Percentiles rank a stretch among this genome's conserved stretches.
Evolutionary conservation across 2,888 invertebrate genomes (phyloP).

Genomic region (Drosophila pullipes): DNA sequence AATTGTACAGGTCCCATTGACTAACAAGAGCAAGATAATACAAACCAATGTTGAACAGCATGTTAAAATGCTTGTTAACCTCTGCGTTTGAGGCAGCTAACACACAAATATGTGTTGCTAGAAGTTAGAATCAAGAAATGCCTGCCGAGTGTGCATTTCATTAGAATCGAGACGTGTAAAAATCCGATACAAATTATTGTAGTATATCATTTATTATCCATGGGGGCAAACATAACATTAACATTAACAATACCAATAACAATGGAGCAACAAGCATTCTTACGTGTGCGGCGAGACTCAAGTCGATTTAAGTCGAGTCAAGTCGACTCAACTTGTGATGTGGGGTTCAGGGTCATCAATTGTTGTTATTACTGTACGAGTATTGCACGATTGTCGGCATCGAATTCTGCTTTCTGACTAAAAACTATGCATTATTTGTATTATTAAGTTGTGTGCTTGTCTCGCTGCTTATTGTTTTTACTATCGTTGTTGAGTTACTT

Average conservation of each 20-base stretch:
- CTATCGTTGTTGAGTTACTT: slow-evolving; percentile 52
- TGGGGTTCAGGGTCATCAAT: slow-evolving; percentile 73
- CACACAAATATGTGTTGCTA: background rate
- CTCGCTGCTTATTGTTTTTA: slow-evolving; percentile 11
- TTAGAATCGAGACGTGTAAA: slow-evolving; percentile 73
- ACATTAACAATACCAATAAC: slow-evolving; percentile 52
- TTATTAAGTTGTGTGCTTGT: slow-evolving; percentile 56
- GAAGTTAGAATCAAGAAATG: background rate
- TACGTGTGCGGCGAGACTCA: slow-evolving; percentile 47
- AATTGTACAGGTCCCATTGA: slow-evolving; percentile 15
- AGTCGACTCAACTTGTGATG: slow-evolving; percentile 5
- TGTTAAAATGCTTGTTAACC: slow-evolving; percentile 26
- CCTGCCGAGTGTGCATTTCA: slow-evolving; percentile 39
- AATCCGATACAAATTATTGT: slow-evolving; percentile 60
- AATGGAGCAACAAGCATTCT: slow-evolving; percentile 40
- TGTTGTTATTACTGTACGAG: slow-evolving; percentile 19
- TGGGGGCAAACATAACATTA: slow-evolving; percentile 24
- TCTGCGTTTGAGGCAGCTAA: background rate
- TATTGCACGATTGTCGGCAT: slow-evolving; percentile 64
- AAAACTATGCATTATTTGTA: slow-evolving; percentile 80
- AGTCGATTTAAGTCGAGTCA: background rate
- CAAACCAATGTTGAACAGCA: slow-evolving; percentile 4
- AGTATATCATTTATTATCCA: background rate
- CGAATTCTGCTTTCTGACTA: slow-evolving; percentile 16
- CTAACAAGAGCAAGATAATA: slow-evolving; percentile 13